A percentile compares a stretch with the other conserved stretches of the same genome.
These are phyloP conservation scores for Limnothrissa miodon DNA, from an alignment of 2,113 vertebrate genomes.

Conservation along the genomic window DNA sequence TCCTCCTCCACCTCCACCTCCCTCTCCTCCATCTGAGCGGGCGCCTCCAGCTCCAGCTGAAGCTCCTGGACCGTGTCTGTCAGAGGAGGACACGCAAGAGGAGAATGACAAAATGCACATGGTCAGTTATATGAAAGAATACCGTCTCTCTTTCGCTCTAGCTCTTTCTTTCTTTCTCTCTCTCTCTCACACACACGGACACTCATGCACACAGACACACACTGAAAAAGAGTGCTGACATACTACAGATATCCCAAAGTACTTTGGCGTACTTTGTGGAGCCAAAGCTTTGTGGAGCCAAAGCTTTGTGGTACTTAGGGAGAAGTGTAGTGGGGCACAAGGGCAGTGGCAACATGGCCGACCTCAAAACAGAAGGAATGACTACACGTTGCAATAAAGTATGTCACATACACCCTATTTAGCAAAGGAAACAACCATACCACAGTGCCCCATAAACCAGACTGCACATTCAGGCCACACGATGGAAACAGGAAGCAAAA, in stretches of 20 bases:
- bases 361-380: not conserved
- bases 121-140: not conserved
- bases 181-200: not conserved
- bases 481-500: too few species aligned
- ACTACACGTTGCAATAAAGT: too few species aligned
- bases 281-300: not conserved
- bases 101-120: not conserved
- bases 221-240: not conserved
- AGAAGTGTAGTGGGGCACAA: not conserved
- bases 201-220: not conserved
- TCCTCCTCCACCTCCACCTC: constrained; percentile 52
- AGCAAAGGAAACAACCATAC: not conserved
- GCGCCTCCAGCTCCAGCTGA: constrained; percentile 48
- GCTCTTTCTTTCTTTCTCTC: not conserved
- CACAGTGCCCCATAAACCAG: not conserved
- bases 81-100: not conserved
- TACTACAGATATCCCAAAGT: not conserved
- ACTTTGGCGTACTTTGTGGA: not conserved
- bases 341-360: not conserved
- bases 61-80: constrained; percentile 57
- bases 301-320: not conserved
- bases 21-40: constrained; percentile 63
- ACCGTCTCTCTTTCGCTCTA: not conserved
- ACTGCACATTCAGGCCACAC: too few species aligned
- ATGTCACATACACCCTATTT: too few species aligned